Evolutionary conservation across 2,888 invertebrate species (phyloP).

Genomic region (Drosophila paucipuncta): DNA sequence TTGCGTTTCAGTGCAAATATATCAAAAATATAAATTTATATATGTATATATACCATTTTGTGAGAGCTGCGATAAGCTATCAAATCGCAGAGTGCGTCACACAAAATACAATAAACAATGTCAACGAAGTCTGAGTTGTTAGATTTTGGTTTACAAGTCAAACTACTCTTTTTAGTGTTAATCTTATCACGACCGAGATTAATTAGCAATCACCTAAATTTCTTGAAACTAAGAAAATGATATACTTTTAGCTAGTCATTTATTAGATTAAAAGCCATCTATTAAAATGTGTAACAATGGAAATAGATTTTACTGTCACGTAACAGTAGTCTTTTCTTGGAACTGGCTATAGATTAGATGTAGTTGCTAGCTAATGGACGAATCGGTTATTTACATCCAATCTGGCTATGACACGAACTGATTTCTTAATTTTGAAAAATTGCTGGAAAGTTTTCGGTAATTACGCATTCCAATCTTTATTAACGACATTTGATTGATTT

Average conservation of each 20-base stretch:
- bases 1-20: conserved; percentile 32
- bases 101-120: conserved; percentile 9
- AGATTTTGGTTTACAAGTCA: not conserved
- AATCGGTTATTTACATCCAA: not conserved
- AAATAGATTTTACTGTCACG: not conserved
- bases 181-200: conserved; percentile 9
- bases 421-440: not conserved
- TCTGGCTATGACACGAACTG: not conserved
- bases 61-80: conserved; percentile 29
- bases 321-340: not conserved
- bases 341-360: conserved; percentile 38
- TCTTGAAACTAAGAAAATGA: not conserved
- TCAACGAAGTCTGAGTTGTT: not conserved
- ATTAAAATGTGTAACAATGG: not conserved
- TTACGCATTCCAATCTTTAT: not conserved
- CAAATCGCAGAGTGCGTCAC: conserved; percentile 37
- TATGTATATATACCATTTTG: not conserved
- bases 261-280: not conserved
- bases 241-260: not conserved
- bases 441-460: conserved; percentile 4
- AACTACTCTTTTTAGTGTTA: not conserved
- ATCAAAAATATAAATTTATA: not conserved
- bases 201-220: not conserved
- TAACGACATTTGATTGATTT: conserved; percentile 2
- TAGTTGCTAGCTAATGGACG: not conserved